phyloP scores from a whole-genome alignment of 2,113 vertebrate genomes.

The Myxocyprinus asiaticus region DNA sequence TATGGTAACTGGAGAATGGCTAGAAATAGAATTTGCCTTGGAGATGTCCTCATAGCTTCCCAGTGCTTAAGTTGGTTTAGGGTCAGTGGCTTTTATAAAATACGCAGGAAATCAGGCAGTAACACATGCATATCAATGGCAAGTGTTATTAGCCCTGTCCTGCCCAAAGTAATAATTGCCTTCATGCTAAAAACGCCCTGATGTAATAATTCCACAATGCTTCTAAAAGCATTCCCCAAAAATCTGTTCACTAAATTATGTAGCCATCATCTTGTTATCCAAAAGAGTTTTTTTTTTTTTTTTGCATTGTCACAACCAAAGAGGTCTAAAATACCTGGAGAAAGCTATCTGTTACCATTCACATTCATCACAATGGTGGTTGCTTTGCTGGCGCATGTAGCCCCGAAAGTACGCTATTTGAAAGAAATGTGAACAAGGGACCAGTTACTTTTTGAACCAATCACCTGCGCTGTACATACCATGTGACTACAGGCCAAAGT shows the following conservation, averaged over 20 bases:
- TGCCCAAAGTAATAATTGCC: not conserved
- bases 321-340: too few species aligned
- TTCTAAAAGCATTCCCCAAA: conserved; percentile 20
- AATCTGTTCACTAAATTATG: conserved; percentile 41
- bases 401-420: too few species aligned
- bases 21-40: conserved; percentile 22
- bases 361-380: too few species aligned
- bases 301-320: too few species aligned
- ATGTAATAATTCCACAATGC: conserved; percentile 36
- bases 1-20: not conserved
- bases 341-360: too few species aligned
- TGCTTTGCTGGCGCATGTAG: too few species aligned
- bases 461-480: too few species aligned
- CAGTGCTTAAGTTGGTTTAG: conserved; percentile 57
- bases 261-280: too few species aligned
- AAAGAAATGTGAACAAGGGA: too few species aligned
- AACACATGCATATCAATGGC: conserved; percentile 39
- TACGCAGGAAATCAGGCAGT: conserved; percentile 54
- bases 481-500: too few species aligned
- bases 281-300: too few species aligned
- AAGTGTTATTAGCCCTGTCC: conserved; percentile 1
- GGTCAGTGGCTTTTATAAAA: conserved; percentile 56
- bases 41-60: conserved; percentile 13
- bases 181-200: not conserved
- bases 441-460: too few species aligned